Base-by-base conservation (phyloP, 30 jellyfish, hydroid and myxozoan species). In the Phacellophora camtschatica region DNA sequence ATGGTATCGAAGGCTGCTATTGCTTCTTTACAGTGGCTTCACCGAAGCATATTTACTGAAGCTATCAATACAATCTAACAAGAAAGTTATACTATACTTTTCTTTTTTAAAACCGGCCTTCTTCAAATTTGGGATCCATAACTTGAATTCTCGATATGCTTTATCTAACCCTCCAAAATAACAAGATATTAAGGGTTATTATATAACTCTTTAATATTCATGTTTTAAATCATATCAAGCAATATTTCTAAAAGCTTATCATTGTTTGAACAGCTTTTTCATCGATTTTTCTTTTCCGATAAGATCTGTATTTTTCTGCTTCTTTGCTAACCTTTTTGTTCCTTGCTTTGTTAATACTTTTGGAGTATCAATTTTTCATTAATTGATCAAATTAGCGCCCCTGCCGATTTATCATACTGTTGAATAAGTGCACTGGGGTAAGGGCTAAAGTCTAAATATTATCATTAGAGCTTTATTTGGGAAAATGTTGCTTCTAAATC, bases 41-140 rank as follows among this genome's bases (percentile, higher is more conserved):
- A 69, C 88, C 95, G 90, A 83, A 10, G 85, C 79, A 55, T 53
- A 83, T 27, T 68, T 69, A 25, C 74, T 73, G 54, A 83, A 61
- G 1, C 67, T 58, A 48, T 83, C 95, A 24, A 83, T 83, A 24
- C 72, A 45, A 10, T 30, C 33, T 37, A 83, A 19, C 31, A 68
- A 34, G 39, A 19, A 83, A 22, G 88, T 59, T 20, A 68, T 42
- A n/a, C 64, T 45, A 7, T 50, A 51, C 66, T 54, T 36, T 31
- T 11, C 22, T 89, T 82, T 69, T 27, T 59, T 53, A 29, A 51
- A 5, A 18, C 56, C 67, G 4, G 50, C 35, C 33, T 45, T 43
- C 35, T 33, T 83, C 19, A 71, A 22, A 18, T 39, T 41, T 22
- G 95, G 82, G 9, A 68, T 35, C 45, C 23, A 35, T 42, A 32